Evolutionary conservation across 2,113 vertebrate genomes (phyloP), one percentile per base, ranked within the genome.

Genomic region (Tetrao urogallus): DNA sequence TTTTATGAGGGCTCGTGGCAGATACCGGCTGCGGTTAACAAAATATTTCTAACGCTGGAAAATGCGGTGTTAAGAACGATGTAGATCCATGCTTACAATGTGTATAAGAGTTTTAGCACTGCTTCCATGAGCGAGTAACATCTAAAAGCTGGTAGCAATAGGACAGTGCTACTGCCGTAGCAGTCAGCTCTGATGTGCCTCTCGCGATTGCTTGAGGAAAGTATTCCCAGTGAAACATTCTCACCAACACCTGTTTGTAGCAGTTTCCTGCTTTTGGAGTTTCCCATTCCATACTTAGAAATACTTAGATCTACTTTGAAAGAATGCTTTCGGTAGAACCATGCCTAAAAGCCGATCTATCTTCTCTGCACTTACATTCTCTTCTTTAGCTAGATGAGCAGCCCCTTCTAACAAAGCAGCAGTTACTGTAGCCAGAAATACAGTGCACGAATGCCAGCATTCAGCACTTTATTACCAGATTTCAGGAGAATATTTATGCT

Each of bases 321-420:
- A 64, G 24, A 18, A 32, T 80, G 54, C 67, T 85, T 8, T 73
- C 30, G 27, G 70, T 75, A 65, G 90, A 94, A 84, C 58, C 22
- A 32, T 58, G 21, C 75, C 45, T 85, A 43, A 90, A 86, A 71
- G 74, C 30, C 1, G 1, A 69, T 32, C 73, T 6, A 30, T n/a
- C 30, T 72, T 70, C 88, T 61, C 30, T 60, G 65, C 5, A 3
- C 50, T 66, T 95, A 85, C 78, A 78, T 77, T 61, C 72, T 90
- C 48, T 24, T 50, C 67, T 75, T 75, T 30, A 30, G 72, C 57
- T 48, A 90, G 81, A 79, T 93, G 94, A 93, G 47, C 82, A 63
- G 60, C 13, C 28, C 22, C 24, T 89, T 90, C 77, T 80, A 88
- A 83, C 54, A 61, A 50, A 76, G 45, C 32, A 15, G 64, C 72